A percentile compares a stretch with the other conserved stretches of the same genome.
Conservation (phyloP, 1,140 invertebrate species). For the Aradophagus sp. region DNA sequence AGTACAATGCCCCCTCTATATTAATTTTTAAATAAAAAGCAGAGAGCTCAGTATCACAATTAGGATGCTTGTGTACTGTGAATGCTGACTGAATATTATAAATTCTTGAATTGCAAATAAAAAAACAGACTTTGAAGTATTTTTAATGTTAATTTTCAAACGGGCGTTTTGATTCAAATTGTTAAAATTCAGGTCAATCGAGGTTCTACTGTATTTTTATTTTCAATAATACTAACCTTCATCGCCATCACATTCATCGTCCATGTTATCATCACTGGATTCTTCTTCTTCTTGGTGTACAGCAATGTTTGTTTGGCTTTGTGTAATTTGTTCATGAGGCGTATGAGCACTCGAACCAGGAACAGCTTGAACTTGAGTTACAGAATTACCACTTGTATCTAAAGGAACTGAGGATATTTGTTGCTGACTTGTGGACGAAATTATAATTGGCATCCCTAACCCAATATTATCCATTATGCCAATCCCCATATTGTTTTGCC, state of each 20-base stretch:
- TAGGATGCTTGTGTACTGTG: no score
- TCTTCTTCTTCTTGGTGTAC: conserved; percentile 67
- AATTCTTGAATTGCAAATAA: no score
- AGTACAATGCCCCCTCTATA: no score
- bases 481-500: conserved; percentile 68
- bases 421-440: conserved; percentile 65
- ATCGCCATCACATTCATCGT: conserved; percentile 72
- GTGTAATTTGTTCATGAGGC: conserved; percentile 65
- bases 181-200: no score
- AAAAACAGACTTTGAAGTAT: no score
- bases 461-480: conserved; percentile 70
- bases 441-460: conserved; percentile 68
- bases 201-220: no score
- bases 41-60: no score
- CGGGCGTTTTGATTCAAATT: no score
- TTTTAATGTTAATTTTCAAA: no score
- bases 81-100: no score
- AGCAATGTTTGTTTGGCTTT: conserved; percentile 62
- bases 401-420: conserved; percentile 73
- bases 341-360: conserved; percentile 68
- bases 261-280: conserved; percentile 70
- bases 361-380: conserved; percentile 67
- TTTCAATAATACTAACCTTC: conserved; percentile 62
- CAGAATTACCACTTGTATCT: conserved; percentile 63
- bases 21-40: no score